Conservation (phyloP, 2,797 vertebrate species). For the Microctenopoma steveboyesi region DNA sequence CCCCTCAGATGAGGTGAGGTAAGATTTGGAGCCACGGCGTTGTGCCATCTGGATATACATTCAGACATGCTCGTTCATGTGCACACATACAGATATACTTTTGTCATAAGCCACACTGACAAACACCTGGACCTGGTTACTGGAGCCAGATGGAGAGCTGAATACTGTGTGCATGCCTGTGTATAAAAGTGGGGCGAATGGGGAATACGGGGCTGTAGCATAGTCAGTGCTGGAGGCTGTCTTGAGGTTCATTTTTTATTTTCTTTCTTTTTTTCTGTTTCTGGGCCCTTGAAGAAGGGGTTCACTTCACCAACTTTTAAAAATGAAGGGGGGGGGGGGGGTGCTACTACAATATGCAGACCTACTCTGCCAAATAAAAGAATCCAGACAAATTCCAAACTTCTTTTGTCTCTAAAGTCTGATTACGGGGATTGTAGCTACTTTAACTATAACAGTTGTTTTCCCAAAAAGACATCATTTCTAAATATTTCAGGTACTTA, state of each 20-base stretch:
- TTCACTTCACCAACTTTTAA: constrained; percentile 35
- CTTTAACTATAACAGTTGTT: neutral
- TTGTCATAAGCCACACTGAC: constrained; percentile 77
- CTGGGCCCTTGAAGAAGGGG: constrained; percentile 43
- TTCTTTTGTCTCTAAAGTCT: neutral
- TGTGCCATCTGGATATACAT: constrained; percentile 74
- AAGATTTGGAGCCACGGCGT: constrained; percentile 67
- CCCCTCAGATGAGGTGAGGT: constrained; percentile 73
- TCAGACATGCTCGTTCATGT: constrained; percentile 49
- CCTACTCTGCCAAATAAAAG: neutral
- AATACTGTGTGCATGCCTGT: constrained; percentile 52
- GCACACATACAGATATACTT: constrained; percentile 69
- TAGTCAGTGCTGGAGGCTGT: constrained; percentile 65
- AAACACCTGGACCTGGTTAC: constrained; percentile 81
- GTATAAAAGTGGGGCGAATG: constrained; percentile 51
- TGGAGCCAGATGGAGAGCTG: constrained; percentile 59
- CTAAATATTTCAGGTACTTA: too few species aligned
- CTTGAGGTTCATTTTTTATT: constrained; percentile 44
- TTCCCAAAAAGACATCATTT: neutral
- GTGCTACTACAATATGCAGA: constrained; percentile 28
- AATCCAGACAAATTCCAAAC: neutral
- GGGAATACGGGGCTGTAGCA: constrained; percentile 66
- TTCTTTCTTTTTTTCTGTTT: constrained; percentile 11
- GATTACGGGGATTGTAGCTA: neutral
- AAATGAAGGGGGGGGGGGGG: constrained; percentile 31